phyloP scores from a whole-genome alignment of 1,140 invertebrate species.

The Trinorchestia longiramus region DNA sequence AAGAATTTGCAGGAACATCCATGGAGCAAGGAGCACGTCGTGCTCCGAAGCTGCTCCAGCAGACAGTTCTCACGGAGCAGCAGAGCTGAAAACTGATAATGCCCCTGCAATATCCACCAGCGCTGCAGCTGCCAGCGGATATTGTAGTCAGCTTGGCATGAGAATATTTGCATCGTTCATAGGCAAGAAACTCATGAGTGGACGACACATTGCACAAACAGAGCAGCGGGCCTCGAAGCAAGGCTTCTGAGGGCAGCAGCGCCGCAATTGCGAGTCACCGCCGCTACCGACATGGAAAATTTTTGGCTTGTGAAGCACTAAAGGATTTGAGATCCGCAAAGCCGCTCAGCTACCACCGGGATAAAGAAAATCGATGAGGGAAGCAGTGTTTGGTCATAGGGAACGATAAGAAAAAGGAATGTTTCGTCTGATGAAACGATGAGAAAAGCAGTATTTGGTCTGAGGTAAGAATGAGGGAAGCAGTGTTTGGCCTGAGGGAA shows the following conservation, averaged over 20 bases:
- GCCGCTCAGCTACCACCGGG: background rate
- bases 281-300: background rate
- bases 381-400: background rate
- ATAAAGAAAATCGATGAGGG: slow-evolving; percentile 8
- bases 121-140: no score
- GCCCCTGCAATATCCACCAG: no score
- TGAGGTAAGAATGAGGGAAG: background rate
- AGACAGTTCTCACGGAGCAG: no score
- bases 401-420: background rate
- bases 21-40: no score
- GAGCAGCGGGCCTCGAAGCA: background rate
- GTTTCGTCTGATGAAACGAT: background rate
- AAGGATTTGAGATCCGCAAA: background rate
- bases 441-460: background rate
- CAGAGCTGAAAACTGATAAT: no score
- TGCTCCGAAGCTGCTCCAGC: no score
- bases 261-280: background rate
- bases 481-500: background rate
- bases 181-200: background rate
- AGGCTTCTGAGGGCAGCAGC: background rate
- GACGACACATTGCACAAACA: background rate
- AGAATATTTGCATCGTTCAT: background rate
- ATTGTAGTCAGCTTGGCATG: background rate
- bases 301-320: background rate
- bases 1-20: no score